Conservation (phyloP, 2,888 invertebrate species). For the Xestia c-nigrum region DNA sequence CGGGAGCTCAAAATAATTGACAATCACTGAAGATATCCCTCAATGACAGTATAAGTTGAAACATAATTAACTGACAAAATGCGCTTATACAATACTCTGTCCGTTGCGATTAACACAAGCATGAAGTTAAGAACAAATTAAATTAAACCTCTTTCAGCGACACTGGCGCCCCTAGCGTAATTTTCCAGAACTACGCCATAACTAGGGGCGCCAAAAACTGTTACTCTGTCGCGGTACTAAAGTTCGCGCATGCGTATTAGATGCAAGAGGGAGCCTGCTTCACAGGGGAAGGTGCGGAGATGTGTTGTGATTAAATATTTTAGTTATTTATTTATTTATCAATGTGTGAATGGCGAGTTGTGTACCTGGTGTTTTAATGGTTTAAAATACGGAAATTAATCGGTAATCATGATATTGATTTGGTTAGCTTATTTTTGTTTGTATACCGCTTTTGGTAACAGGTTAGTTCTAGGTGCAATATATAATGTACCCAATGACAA, state of each 20-base stretch:
- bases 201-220: conserved; percentile 58
- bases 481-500: background rate
- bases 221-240: conserved; percentile 57
- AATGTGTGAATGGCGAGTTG: background rate
- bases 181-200: conserved; percentile 25
- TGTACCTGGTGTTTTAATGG: background rate
- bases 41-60: no score
- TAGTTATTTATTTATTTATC: conserved; percentile 47
- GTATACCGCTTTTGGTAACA: background rate
- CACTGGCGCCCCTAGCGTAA: conserved; percentile 41
- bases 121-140: background rate
- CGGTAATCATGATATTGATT: background rate
- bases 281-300: conserved; percentile 72
- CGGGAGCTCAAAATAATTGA: no score
- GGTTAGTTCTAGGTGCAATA: background rate
- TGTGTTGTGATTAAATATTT: conserved; percentile 57
- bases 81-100: background rate
- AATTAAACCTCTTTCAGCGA: background rate
- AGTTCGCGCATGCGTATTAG: conserved; percentile 73
- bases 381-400: background rate
- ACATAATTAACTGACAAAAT: background rate
- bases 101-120: background rate
- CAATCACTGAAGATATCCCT: no score
- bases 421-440: background rate
- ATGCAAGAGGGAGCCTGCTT: conserved; percentile 72